Evolutionary conservation across 1,140 invertebrate species (phyloP).

Genomic region (Forficula auricularia): DNA sequence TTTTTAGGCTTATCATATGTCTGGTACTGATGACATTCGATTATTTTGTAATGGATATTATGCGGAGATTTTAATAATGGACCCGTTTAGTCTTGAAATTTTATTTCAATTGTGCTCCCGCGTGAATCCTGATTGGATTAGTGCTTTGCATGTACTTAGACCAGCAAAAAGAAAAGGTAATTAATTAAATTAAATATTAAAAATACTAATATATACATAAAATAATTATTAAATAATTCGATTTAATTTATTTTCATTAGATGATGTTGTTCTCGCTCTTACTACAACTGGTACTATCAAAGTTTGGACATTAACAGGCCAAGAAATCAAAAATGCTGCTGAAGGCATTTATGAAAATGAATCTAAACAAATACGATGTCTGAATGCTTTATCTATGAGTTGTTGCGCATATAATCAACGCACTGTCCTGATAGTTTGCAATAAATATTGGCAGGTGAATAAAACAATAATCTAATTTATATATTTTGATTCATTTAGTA

Average conservation of each 20-base stretch:
- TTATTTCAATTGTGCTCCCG: constrained; percentile 82
- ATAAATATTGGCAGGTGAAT: constrained; percentile 90
- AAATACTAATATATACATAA: not conserved
- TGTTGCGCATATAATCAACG: constrained; percentile 92
- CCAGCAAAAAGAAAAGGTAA: constrained; percentile 65
- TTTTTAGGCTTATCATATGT: constrained; percentile 61
- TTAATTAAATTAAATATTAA: not conserved
- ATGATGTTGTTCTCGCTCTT: constrained; percentile 90
- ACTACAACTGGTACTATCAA: constrained; percentile 95
- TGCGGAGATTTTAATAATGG: constrained; percentile 91
- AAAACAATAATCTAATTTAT: not conserved
- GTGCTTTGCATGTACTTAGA: constrained; percentile 77
- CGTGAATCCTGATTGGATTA: constrained; percentile 96
- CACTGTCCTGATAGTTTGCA: constrained; percentile 88
- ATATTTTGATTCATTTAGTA: too few relatives aligned
- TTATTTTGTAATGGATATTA: constrained; percentile 94
- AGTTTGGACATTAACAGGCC: constrained; percentile 85
- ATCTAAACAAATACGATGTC: constrained; percentile 86
- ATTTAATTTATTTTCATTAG: constrained; percentile 24
- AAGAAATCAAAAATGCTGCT: constrained; percentile 61
- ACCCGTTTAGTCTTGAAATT: constrained; percentile 87
- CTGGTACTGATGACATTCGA: constrained; percentile 56
- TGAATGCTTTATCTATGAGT: constrained; percentile 81
- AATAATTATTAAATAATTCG: not conserved
- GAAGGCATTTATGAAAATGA: constrained; percentile 92